phyloP scores from a whole-genome alignment of 2,113 vertebrate genomes.

The Callorhinus ursinus region DNA sequence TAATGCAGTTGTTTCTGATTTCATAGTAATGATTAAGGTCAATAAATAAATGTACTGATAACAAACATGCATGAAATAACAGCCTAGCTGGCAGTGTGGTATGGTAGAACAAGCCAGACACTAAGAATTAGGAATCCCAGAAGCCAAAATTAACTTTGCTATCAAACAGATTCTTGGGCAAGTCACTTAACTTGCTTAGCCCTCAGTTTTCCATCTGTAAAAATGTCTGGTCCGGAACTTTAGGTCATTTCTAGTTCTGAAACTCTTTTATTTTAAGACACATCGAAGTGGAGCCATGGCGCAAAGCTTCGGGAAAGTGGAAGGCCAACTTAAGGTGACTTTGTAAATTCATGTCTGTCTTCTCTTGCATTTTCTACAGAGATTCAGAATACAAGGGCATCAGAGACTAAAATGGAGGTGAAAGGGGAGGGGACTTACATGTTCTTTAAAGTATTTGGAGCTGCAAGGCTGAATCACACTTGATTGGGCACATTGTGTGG shows the following conservation, averaged over 20 bases:
- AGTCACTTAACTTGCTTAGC: neutral
- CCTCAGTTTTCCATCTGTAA: neutral
- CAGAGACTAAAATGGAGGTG: neutral
- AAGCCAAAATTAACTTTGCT: neutral
- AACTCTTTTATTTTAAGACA: neutral
- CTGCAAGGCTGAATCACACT: neutral
- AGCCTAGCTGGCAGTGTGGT: neutral
- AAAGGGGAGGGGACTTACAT: neutral
- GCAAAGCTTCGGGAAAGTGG: neutral
- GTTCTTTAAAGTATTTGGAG: neutral
- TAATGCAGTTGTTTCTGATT: neutral
- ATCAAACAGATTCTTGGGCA: neutral
- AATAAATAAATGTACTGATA: neutral
- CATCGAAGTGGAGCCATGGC: neutral
- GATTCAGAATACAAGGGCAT: neutral
- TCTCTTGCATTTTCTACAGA: neutral
- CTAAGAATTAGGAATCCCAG: neutral
- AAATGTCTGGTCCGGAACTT: neutral
- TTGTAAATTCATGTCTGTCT: neutral
- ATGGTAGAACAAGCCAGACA: neutral
- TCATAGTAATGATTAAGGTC: neutral
- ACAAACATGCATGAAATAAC: constrained; percentile 18
- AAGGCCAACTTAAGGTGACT: neutral
- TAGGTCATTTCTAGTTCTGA: neutral
- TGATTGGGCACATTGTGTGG: neutral